Percentiles rank a stretch among this genome's conserved stretches.
These are phyloP conservation scores for Nyctibius grandis DNA, from an alignment of 2,797 vertebrate species.

Conservation along the genomic window DNA sequence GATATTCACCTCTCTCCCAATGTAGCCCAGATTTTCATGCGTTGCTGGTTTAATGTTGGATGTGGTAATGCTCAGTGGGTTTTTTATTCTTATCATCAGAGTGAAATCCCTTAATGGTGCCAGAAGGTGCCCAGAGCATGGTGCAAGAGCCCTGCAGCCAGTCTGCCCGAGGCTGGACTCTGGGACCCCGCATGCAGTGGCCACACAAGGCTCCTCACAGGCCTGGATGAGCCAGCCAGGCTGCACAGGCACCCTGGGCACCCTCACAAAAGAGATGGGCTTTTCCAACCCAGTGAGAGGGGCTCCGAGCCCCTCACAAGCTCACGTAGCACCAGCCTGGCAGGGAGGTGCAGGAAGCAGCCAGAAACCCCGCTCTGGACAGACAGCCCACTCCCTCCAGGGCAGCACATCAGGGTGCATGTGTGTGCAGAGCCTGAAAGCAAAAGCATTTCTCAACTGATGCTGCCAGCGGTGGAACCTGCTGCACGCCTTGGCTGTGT, in stretches of 20 bases:
- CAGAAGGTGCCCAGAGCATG: accelerated
- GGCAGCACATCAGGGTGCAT: accelerated
- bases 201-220: neutral
- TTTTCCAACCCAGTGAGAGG: neutral
- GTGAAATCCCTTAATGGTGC: neutral
- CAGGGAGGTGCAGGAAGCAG: neutral
- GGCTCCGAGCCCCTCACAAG: accelerated
- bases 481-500: neutral
- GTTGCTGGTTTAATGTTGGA: neutral
- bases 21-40: neutral
- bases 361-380: accelerated
- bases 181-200: accelerated
- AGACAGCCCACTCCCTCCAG: neutral
- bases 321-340: neutral
- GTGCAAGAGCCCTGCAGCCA: neutral
- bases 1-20: neutral
- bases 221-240: accelerated
- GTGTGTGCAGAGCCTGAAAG: neutral
- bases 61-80: neutral
- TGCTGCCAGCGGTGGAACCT: neutral
- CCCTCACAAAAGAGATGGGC: neutral
- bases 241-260: neutral
- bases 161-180: neutral
- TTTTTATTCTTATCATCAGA: neutral
- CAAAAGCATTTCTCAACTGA: accelerated